Base-by-base conservation (phyloP, 2,888 invertebrate species). In the Harmothoe impar region DNA sequence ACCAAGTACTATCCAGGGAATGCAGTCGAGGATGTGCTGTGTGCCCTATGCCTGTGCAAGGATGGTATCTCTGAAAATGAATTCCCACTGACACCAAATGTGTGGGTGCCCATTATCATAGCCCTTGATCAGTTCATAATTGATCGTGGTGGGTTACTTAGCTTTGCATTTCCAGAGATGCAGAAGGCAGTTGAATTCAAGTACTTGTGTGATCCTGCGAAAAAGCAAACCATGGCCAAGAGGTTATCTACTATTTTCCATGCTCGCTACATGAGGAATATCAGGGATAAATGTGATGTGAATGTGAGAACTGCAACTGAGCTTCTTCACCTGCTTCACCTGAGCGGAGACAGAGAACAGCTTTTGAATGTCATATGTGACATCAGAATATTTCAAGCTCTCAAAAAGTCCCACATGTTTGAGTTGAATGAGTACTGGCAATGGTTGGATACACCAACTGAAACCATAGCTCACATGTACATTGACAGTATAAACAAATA, bases 351-450 rank as follows among this genome's bases (percentile, higher is more conserved):
- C 23, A 1, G 51, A 1, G 84, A 43, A 17, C 15, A 84, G 23
- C 23, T 84, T 0, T 17, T 43, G 35, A 23, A 51, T 20, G 43
- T 84, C 17, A 1, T 84, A n/a, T 5, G 84, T 84, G 84, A 84
- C n/a, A 51, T 84, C 35, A 84, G 43, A 35, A 25, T 84, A n/a
- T 84, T 84, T 51, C 1, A n/a, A 3, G 84, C 25, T 3, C 5
- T 84, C 1, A 51, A 0, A 25, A 25, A 84, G 3, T 3, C 84
- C 3, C 5, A 23, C 33, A 33, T 1, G 3, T 84, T n/a, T 84
- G 84, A 84, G 23, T 10, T 84, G 17, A 84, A 84, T 43, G 43
- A 43, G 17, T 84, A 84, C 43, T 84, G 84, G 84, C 84, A 84
- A 43, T 84, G n/a, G 23, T 23, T 84, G 15, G 84, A 35, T 51